Conservation (phyloP, 2,888 invertebrate genomes). For the Brenthis daphne region DNA sequence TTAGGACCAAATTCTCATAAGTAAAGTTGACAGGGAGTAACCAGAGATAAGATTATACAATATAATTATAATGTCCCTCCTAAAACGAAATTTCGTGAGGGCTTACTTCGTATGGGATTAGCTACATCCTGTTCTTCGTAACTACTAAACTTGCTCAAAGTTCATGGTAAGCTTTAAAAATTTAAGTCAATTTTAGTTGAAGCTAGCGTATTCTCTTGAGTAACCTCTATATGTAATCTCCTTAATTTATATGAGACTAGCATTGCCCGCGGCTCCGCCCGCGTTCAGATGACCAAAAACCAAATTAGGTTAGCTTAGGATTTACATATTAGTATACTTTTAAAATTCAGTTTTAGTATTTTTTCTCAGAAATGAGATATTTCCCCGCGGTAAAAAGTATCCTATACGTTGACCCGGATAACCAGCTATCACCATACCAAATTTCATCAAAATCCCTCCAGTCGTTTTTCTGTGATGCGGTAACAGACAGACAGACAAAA, state of each 20-base stretch:
- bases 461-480: too few relatives aligned
- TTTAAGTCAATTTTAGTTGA: conserved; percentile 68
- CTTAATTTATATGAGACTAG: conserved; percentile 3
- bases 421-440: too few relatives aligned
- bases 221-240: conserved; percentile 3
- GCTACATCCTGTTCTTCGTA: conserved; percentile 54
- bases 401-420: too few relatives aligned
- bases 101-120: conserved; percentile 33
- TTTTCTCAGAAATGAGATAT: too few relatives aligned
- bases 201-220: conserved; percentile 4
- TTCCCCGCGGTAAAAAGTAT: too few relatives aligned
- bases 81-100: conserved; percentile 21
- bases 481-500: too few relatives aligned
- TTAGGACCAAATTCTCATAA: not conserved
- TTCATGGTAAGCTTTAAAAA: conserved; percentile 66
- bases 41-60: not conserved
- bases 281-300: too few relatives aligned
- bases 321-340: too few relatives aligned
- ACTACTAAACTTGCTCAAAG: conserved; percentile 60
- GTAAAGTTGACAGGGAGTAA: not conserved
- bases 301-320: too few relatives aligned
- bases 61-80: conserved; percentile 15
- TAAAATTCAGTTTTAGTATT: too few relatives aligned
- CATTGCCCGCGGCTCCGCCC: too few relatives aligned
- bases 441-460: too few relatives aligned